A percentile compares a stretch with the other conserved stretches of the same genome.
These are phyloP conservation scores for Protobothrops flavoviridis DNA, from an alignment of 2,113 vertebrate species.

Conservation along the genomic window DNA sequence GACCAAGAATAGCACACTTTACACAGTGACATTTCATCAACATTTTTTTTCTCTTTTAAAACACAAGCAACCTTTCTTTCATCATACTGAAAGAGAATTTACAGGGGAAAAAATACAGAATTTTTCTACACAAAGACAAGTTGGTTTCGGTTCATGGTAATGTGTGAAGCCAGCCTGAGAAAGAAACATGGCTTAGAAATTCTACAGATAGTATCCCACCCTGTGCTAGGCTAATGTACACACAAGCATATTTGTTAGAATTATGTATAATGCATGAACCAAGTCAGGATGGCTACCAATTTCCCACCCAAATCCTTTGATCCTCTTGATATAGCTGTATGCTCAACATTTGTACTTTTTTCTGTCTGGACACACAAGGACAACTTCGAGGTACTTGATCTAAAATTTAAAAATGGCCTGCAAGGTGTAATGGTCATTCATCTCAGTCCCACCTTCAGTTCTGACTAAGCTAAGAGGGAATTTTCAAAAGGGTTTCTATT, in stretches of 20 bases:
- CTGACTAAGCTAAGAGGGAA: background rate
- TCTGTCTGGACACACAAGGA: background rate
- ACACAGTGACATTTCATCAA: background rate
- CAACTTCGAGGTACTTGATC: background rate
- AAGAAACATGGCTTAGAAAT: background rate
- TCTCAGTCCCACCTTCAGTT: background rate
- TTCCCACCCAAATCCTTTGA: background rate
- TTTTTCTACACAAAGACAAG: background rate
- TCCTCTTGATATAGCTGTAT: background rate
- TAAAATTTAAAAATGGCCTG: background rate
- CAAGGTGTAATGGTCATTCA: background rate
- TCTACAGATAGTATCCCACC: background rate
- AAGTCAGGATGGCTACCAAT: background rate
- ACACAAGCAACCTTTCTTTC: background rate
- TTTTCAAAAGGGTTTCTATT: background rate
- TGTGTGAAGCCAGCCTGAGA: background rate
- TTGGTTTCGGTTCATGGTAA: background rate
- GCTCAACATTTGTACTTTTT: background rate
- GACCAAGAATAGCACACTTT: background rate
- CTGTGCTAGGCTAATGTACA: background rate
- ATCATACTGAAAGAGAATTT: background rate
- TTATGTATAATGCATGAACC: background rate
- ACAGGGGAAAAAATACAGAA: background rate
- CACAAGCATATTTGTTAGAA: background rate
- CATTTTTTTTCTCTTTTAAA: background rate